Evolutionary conservation across 2,113 vertebrate genomes (phyloP).

Genomic region (Phalacrocorax pelagicus): DNA sequence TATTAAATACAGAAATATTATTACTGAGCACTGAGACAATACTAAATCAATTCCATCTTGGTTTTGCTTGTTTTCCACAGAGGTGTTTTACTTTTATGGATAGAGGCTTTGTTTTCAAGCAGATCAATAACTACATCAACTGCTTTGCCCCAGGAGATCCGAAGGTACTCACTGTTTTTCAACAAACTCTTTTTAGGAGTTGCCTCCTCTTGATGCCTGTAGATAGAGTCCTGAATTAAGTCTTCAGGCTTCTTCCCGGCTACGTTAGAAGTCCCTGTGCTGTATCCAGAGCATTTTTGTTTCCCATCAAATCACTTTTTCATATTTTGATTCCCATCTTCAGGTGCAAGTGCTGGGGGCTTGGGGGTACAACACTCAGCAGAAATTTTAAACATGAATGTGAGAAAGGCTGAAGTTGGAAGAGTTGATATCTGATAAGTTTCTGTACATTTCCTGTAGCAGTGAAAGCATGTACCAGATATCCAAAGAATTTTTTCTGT

Average conservation of each 20-base stretch:
- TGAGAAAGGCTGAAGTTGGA: neutral
- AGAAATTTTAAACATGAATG: neutral
- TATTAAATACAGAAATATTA: neutral
- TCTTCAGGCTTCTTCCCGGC: neutral
- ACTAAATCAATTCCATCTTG: neutral
- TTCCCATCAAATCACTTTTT: neutral
- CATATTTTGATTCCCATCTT: neutral
- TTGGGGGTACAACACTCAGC: neutral
- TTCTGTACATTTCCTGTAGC: neutral
- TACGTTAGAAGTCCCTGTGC: neutral
- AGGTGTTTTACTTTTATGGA: constrained; percentile 98
- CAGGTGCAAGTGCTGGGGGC: neutral
- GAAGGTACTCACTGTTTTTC: constrained; percentile 78
- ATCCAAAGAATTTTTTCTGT: neutral
- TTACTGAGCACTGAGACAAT: neutral
- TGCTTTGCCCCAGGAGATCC: constrained; percentile 95
- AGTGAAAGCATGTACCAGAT: neutral
- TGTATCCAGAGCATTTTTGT: neutral
- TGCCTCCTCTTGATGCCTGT: neutral
- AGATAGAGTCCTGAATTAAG: neutral
- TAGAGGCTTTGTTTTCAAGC: constrained; percentile 95
- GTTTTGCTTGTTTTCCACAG: constrained; percentile 69
- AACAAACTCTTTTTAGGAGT: neutral
- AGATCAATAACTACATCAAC: constrained; percentile 97
- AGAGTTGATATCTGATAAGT: neutral